Evolutionary conservation across 37 sponge, comb jelly and placozoan species (phyloP).

Genomic region (Ephydatia muelleri): DNA sequence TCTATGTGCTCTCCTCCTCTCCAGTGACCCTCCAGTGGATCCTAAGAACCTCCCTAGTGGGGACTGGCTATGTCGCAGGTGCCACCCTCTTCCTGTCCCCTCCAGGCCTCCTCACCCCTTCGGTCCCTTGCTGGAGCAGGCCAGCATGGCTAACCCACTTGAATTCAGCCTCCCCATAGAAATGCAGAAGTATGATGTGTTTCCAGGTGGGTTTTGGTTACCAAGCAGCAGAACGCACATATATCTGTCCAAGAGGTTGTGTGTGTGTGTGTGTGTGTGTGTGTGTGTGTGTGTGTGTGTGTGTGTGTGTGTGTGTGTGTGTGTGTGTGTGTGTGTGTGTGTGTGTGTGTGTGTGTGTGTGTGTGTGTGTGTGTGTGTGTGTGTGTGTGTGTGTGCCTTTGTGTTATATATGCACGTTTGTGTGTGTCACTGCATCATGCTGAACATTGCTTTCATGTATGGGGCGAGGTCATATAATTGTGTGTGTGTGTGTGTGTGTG

Average conservation of each 20-base stretch:
- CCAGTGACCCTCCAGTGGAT: slow-evolving; percentile 93
- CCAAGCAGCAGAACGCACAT: no score
- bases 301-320: slow-evolving; percentile 1
- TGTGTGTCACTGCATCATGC: no score
- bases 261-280: background rate
- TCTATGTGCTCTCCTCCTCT: background rate
- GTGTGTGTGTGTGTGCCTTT: slow-evolving; percentile 4
- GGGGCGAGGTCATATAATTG: background rate
- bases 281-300: background rate
- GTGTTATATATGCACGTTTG: no score
- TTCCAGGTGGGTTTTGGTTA: slow-evolving; percentile 46
- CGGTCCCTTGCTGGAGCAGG: slow-evolving; percentile 39
- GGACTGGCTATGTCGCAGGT: slow-evolving; percentile 90
- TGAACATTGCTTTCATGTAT: no score
- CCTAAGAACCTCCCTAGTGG: slow-evolving; percentile 87
- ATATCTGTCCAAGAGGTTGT: slow-evolving; percentile 34
- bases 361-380: background rate
- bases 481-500: background rate
- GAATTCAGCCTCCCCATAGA: slow-evolving; percentile 44
- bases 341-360: background rate
- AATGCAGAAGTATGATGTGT: slow-evolving; percentile 26
- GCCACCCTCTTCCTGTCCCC: slow-evolving; percentile 18
- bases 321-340: background rate
- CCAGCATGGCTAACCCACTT: slow-evolving; percentile 36
- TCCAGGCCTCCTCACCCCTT: slow-evolving; percentile 21